Base-by-base conservation (phyloP, 2,797 vertebrate species). In the Petrocephalus schoutedeni region DNA sequence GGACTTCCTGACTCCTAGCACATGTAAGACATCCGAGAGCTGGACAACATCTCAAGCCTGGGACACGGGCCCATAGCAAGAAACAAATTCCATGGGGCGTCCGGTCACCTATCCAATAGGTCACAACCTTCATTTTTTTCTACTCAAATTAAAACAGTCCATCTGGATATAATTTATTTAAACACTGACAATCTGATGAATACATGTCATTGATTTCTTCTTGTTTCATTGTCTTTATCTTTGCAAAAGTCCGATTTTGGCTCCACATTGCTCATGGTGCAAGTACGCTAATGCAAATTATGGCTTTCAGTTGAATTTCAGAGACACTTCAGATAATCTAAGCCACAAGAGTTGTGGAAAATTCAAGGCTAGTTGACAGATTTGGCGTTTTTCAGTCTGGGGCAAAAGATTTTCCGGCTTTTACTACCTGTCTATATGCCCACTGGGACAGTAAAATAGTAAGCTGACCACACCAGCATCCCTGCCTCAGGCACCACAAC, bases 141-240 rank as follows among this genome's bases (percentile, higher is more conserved):
- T 74, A 41, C 67, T 74, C 16, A 74, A 12, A 74, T 74, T 74
- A 74, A 74, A 74, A 74, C 36, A 5, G 32, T 19, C 67, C 67
- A 74, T 74, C 67, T 74, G 67, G 67, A 74, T 74, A 19, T 41
- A 74, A 74, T 74, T 74, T 74, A 32, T 74, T 74, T 74, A 32
- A 14, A 74, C 32, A 41, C 32, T 74, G 67, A 74, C 16, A 74
- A 32, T 41, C 67, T 41, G 14, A 74, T 74, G 32, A 74, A 74
- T 74, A 74, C 36, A 16, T 36, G 32, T 74, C 67, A 74, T 0
- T 2, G 67, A 74, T 41, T 74, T 41, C 1, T 74, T 74, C 28
- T 71, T 67, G 61, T 67, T 67, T 67, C 12, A 23, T 67, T 67
- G 28, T 67, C 64, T 71, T 71, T 36, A 28, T 71, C 32, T 14